A percentile compares a stretch with the other conserved stretches of the same genome.
Conservation (phyloP, 64 coral and sea anemone species). For the Pachyseris speciosa region DNA sequence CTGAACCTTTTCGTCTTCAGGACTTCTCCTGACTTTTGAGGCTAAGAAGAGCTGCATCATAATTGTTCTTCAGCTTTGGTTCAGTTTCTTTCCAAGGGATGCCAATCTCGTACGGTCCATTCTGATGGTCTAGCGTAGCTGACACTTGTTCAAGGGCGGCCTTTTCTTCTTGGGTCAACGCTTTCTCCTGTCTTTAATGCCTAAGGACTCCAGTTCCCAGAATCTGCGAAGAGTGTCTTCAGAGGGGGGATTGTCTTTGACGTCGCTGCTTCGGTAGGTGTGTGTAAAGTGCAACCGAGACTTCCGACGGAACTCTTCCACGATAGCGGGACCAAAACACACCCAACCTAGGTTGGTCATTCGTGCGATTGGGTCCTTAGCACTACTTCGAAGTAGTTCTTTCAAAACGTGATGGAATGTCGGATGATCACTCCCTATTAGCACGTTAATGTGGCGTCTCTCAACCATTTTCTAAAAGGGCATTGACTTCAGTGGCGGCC, state of each 20-base stretch:
- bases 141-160: not conserved
- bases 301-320: slow-evolving; percentile 13
- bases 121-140: not conserved
- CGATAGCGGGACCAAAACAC: slow-evolving; percentile 54
- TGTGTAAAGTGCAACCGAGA: slow-evolving; percentile 44
- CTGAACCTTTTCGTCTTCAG: not conserved
- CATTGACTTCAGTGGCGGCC: no score
- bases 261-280: slow-evolving; percentile 6
- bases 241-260: not conserved
- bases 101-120: slow-evolving; percentile 48
- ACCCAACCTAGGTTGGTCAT: slow-evolving; percentile 31
- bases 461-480: slow-evolving; percentile 10
- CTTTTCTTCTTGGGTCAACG: not conserved
- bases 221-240: slow-evolving; percentile 25
- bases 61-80: slow-evolving; percentile 60
- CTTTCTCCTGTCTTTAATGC: slow-evolving; percentile 35
- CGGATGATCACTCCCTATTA: slow-evolving; percentile 59
- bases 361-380: slow-evolving; percentile 8
- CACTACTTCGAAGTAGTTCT: not conserved
- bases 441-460: slow-evolving; percentile 31
- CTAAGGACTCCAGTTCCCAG: slow-evolving; percentile 57
- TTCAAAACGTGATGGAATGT: slow-evolving; percentile 53
- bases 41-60: slow-evolving; percentile 16
- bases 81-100: slow-evolving; percentile 60
- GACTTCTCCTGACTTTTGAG: slow-evolving; percentile 30